Conservation (phyloP, 2,113 vertebrate species). For the Pavo muticus region DNA sequence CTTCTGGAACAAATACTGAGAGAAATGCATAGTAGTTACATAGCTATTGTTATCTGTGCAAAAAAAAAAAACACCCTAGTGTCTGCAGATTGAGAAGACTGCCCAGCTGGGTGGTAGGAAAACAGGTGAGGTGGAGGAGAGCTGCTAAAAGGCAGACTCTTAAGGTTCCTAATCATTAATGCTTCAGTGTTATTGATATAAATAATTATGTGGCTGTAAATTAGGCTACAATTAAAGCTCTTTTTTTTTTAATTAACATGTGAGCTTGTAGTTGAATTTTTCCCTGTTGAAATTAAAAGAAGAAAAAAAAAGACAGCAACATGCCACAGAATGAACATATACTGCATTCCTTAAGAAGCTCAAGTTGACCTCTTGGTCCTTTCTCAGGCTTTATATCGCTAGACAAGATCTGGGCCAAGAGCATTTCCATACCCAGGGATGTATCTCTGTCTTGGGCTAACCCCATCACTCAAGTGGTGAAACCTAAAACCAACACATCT, state of each 20-base stretch:
- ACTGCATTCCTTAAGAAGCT: slow-evolving; percentile 40
- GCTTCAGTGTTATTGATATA: neutral
- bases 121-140: neutral
- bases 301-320: neutral
- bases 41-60: neutral
- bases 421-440: slow-evolving; percentile 29
- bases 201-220: slow-evolving; percentile 5
- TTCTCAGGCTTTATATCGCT: slow-evolving; percentile 46
- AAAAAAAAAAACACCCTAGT: neutral
- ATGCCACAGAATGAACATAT: slow-evolving; percentile 13
- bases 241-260: neutral
- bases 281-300: neutral
- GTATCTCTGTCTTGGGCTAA: slow-evolving; percentile 31
- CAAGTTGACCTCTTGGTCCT: slow-evolving; percentile 28
- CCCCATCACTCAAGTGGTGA: slow-evolving; percentile 41
- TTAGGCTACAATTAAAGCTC: neutral
- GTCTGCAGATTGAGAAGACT: neutral
- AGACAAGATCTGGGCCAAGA: slow-evolving; percentile 49
- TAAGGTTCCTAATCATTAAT: neutral
- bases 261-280: neutral
- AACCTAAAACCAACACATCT: slow-evolving; percentile 56
- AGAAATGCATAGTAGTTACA: neutral
- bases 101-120: neutral
- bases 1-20: neutral
- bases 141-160: neutral